Conservation (phyloP, 2,888 invertebrate species). For the Chaitophorus viminalis region DNA sequence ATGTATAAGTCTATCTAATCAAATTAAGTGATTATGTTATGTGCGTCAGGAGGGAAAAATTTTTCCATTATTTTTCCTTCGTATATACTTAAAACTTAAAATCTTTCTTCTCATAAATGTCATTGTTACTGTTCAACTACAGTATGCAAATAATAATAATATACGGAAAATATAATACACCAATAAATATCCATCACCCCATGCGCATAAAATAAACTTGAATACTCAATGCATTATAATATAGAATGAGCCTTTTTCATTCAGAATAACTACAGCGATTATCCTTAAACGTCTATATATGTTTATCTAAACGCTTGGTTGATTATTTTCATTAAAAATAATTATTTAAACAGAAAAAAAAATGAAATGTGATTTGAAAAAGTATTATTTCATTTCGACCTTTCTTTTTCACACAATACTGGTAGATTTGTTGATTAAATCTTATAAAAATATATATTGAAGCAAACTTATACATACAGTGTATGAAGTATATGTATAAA, state of each 20-base stretch:
- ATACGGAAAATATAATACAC: not conserved
- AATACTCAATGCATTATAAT: not conserved
- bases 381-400: not conserved
- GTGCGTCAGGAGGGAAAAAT: no score
- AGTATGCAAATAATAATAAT: not conserved
- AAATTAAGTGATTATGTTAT: no score
- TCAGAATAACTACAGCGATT: not conserved
- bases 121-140: not conserved
- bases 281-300: not conserved
- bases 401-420: not conserved
- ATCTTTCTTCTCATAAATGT: no score
- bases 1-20: no score
- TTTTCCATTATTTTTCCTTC: no score
- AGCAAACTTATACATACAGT: no score
- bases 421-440: not conserved
- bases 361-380: not conserved
- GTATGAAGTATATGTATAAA: no score
- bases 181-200: not conserved
- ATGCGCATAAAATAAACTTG: not conserved
- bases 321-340: slow-evolving; percentile 29
- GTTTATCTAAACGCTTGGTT: not conserved
- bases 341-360: not conserved
- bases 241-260: not conserved
- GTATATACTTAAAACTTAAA: no score
- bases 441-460: not conserved